Percentiles rank a stretch among this genome's conserved stretches.
Conservation (phyloP, 2,113 vertebrate genomes). For the Hoplias malabaricus region DNA sequence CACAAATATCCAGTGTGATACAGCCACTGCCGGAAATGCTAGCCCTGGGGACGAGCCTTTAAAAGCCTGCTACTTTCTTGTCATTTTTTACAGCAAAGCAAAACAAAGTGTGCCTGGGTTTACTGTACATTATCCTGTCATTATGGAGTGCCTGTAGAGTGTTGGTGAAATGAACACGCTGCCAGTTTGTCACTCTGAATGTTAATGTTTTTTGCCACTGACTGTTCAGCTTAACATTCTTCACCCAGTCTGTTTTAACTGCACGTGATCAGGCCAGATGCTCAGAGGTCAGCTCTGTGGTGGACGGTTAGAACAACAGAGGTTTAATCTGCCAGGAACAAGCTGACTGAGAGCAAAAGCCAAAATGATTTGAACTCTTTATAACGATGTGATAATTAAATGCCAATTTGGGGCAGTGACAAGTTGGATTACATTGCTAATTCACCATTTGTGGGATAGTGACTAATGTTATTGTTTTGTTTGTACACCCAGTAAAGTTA, state of each 20-base stretch:
- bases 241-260: slow-evolving; percentile 23
- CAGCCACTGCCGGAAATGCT: neutral
- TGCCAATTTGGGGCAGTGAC: slow-evolving; percentile 42
- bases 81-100: neutral
- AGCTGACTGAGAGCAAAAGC: slow-evolving; percentile 37
- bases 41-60: neutral
- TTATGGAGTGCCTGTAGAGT: neutral
- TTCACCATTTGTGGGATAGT: neutral
- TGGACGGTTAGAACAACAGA: slow-evolving; percentile 37
- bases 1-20: neutral
- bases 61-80: slow-evolving; percentile 9
- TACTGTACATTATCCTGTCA: neutral
- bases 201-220: neutral
- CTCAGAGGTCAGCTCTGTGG: slow-evolving; percentile 21
- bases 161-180: neutral
- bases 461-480: neutral
- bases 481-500: neutral
- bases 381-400: slow-evolving; percentile 59
- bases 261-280: neutral
- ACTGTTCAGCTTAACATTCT: slow-evolving; percentile 7
- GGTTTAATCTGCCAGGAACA: slow-evolving; percentile 9
- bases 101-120: neutral
- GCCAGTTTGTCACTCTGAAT: slow-evolving; percentile 29
- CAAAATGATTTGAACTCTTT: slow-evolving; percentile 53
- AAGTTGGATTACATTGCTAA: slow-evolving; percentile 41